phyloP scores from a whole-genome alignment of 2,797 vertebrate genomes.

The Esox lucius region DNA sequence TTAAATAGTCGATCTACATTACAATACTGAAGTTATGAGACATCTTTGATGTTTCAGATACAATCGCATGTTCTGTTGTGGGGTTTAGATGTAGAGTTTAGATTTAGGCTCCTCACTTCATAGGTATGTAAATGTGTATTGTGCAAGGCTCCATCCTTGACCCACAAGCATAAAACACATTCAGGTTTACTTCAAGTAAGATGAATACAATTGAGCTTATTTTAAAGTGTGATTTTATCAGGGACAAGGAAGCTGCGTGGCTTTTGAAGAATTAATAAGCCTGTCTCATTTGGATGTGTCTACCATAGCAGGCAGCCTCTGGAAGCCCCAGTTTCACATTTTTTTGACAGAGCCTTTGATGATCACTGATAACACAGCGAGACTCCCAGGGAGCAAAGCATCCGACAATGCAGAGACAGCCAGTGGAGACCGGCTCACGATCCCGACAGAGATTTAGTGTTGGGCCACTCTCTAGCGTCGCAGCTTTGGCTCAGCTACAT shows the following conservation, averaged over 20 bases:
- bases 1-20: constrained; percentile 60
- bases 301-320: constrained; percentile 55
- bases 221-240: no score
- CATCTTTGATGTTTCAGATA: constrained; percentile 69
- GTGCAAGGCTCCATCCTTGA: not conserved
- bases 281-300: constrained; percentile 68
- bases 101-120: no score
- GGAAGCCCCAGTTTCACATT: constrained; percentile 72
- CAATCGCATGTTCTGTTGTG: constrained; percentile 53
- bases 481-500: constrained; percentile 1
- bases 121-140: not conserved
- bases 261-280: constrained; percentile 79
- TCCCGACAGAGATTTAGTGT: constrained; percentile 70
- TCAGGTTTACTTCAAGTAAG: constrained; percentile 13
- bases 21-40: constrained; percentile 74
- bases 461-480: constrained; percentile 58
- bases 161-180: not conserved
- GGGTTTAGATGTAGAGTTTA: constrained; percentile 28
- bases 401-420: constrained; percentile 68
- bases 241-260: constrained; percentile 52
- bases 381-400: constrained; percentile 64
- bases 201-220: not conserved
- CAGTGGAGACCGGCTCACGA: constrained; percentile 69
- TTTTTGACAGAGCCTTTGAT: constrained; percentile 79
- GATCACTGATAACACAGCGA: constrained; percentile 69